Base-by-base conservation (phyloP, 1,140 invertebrate species). In the Microplitis mediator region DNA sequence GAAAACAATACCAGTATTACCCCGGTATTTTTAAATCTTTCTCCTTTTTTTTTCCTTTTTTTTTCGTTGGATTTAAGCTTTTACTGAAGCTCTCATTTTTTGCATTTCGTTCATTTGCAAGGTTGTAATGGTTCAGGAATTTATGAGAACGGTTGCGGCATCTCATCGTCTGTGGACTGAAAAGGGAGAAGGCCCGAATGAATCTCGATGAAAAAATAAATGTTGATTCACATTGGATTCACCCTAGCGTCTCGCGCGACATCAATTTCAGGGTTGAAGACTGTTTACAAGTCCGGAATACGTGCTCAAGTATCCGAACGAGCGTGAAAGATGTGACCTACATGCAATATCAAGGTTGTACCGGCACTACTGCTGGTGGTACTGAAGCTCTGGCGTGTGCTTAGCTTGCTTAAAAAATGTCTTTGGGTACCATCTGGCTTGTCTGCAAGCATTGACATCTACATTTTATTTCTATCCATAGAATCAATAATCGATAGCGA, bases 241-340 rank as follows among this genome's bases (percentile, higher is more conserved):
- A 61, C 58, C 36, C 45, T 61, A 9, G 68, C 60, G 23, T 36
- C 13, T 62, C 34, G 23, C 34, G 51, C 45, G 50, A 64, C 61
- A 64, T 71, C 45, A 54, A 71, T 71, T 64, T 71, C 50, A 64
- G 50, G 69, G 69, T 54, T 71, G 69, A 64, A 71, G 60, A 71
- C 69, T 71, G 61, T 64, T 71, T 71, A 63, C 61, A 71, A 71
- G 69, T 63, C 39, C 14, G 69, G 45, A 51, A 52, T 71, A 71
- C 69, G 69, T 64, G 69, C 50, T 61, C 31, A 61, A 64, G 60
- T 45, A 52, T 23, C 50, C 50, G 45, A 71, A 61, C 51, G 69
- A 71, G 60, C 56, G 36, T 70, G 39, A 56, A 71, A 45, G 60
- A 64, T 71, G 39, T 71, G 60, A 71, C 69, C 69, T 50, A 71